Conservation (phyloP, 2,797 vertebrate species). For the Pogonophryne albipinna region DNA sequence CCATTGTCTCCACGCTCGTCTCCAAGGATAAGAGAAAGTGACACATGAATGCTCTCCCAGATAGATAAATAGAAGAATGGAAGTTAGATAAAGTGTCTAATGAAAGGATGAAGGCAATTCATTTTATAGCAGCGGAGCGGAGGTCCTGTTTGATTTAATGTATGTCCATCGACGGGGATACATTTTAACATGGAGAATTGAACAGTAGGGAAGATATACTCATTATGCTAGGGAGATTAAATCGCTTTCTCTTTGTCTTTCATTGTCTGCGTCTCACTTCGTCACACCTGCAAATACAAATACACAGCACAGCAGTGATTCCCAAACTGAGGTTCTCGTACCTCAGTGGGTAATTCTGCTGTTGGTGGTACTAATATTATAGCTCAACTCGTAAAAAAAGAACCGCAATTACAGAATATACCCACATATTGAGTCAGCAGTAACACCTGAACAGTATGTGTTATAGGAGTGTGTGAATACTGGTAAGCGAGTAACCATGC, state of each 20-base stretch:
- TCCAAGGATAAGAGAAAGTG: constrained; percentile 80
- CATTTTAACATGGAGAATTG: constrained; percentile 37
- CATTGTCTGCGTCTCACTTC: neutral
- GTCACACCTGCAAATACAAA: constrained; percentile 30
- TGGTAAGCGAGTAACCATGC: neutral
- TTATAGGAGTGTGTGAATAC: neutral
- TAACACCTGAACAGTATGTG: neutral
- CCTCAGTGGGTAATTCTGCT: neutral
- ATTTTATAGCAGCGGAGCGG: constrained; percentile 46
- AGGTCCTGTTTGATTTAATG: constrained; percentile 62
- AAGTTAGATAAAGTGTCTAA: constrained; percentile 78
- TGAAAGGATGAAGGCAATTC: constrained; percentile 73
- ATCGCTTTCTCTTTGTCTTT: constrained; percentile 23
- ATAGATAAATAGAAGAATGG: constrained; percentile 82
- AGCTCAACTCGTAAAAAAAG: neutral
- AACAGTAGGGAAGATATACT: constrained; percentile 31
- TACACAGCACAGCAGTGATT: neutral
- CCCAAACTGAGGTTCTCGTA: neutral
- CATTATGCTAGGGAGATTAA: constrained; percentile 21
- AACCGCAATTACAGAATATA: neutral
- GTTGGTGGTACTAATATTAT: neutral
- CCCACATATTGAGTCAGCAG: neutral
- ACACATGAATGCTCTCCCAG: constrained; percentile 81
- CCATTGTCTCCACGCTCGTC: constrained; percentile 81
- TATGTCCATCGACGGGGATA: constrained; percentile 41